Percentiles rank a stretch among this genome's conserved stretches.
phyloP scores from a whole-genome alignment of 2,888 invertebrate species.

The Sympetrum striolatum region DNA sequence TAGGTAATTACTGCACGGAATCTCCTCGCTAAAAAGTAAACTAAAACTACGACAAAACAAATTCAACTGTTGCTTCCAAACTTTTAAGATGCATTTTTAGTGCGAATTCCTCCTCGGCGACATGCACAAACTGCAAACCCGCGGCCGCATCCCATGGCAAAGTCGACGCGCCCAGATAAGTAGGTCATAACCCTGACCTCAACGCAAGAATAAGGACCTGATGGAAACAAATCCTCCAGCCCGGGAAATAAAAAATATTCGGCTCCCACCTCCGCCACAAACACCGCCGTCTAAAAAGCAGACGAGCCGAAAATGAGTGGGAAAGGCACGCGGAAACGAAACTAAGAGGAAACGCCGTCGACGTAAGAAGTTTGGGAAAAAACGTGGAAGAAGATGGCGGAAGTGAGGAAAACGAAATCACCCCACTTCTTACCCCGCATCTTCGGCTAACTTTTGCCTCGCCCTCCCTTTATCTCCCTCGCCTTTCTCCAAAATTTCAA shows the following conservation, averaged over 20 bases:
- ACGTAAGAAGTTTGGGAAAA: background rate
- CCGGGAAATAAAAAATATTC: background rate
- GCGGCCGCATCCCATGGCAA: too few species aligned
- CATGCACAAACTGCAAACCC: too few species aligned
- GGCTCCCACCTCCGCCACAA: background rate
- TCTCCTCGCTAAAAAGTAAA: too few species aligned
- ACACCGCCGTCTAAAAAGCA: background rate
- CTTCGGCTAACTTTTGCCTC: background rate
- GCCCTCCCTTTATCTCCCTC: background rate
- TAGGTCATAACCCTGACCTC: background rate
- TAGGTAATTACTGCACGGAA: too few species aligned
- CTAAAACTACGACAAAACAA: too few species aligned
- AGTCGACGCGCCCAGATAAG: too few species aligned
- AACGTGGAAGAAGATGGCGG: background rate
- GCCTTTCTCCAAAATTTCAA: background rate
- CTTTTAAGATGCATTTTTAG: too few species aligned
- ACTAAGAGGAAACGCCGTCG: background rate
- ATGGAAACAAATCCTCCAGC: background rate
- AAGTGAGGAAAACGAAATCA: background rate
- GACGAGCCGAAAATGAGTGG: background rate
- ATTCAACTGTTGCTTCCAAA: too few species aligned
- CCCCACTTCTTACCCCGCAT: background rate
- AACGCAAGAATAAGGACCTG: background rate
- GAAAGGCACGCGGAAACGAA: background rate
- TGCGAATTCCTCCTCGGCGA: too few species aligned